These are phyloP conservation scores for Thera britannica DNA, from an alignment of 2,888 invertebrate genomes.

Conservation along the genomic window DNA sequence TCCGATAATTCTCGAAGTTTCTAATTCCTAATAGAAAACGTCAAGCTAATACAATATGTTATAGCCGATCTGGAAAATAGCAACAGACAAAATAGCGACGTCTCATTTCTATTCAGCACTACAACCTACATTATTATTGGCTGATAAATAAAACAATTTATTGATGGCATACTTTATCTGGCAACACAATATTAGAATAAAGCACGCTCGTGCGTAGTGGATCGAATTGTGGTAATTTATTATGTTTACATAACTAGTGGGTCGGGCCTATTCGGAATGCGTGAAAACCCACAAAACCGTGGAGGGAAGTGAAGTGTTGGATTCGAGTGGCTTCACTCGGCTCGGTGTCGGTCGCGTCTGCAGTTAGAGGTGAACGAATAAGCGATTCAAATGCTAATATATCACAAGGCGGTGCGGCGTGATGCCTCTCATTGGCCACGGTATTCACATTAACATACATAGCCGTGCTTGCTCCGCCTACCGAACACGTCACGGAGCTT, in stretches of 20 bases:
- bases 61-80: constrained; percentile 31
- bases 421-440: constrained; percentile 78
- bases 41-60: constrained; percentile 32
- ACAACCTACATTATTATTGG: constrained; percentile 49
- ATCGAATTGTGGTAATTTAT: constrained; percentile 66
- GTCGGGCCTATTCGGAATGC: constrained; percentile 68
- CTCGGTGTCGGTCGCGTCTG: constrained; percentile 14
- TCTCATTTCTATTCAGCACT: constrained; percentile 60
- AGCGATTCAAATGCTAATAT: constrained; percentile 84
- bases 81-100: constrained; percentile 52
- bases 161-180: constrained; percentile 58
- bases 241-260: constrained; percentile 66
- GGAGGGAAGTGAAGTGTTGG: constrained; percentile 40
- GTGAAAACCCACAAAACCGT: constrained; percentile 66
- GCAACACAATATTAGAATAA: constrained; percentile 49
- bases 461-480: constrained; percentile 73
- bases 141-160: constrained; percentile 67
- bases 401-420: constrained; percentile 78
- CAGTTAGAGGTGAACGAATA: constrained; percentile 61
- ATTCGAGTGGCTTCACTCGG: constrained; percentile 51
- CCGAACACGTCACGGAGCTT: constrained; percentile 70
- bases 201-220: constrained; percentile 47
- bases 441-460: constrained; percentile 80
- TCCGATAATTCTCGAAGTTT: constrained; percentile 21
- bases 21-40: constrained; percentile 34